Conservation (phyloP, 2,113 vertebrate species). For the Pollachius pollachius region DNA sequence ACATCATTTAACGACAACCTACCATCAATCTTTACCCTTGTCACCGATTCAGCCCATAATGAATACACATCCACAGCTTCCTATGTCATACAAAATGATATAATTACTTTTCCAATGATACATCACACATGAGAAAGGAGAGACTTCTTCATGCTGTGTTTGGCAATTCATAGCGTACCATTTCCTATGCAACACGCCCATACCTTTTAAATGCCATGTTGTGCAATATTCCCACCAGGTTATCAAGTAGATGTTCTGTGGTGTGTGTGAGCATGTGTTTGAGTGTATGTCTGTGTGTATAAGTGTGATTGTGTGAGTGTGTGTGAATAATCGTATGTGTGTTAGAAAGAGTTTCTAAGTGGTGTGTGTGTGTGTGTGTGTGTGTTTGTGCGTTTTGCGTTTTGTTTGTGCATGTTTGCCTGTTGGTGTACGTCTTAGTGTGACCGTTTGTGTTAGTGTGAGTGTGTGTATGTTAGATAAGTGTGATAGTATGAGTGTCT, state of each 20-base stretch:
- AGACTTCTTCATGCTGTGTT: conserved; percentile 12
- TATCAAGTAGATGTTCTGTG: background rate
- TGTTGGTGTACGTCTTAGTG: too few species aligned
- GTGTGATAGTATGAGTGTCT: background rate
- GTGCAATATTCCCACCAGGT: background rate
- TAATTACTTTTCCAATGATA: conserved; percentile 57
- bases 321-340: too few species aligned
- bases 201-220: too few species aligned
- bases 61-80: conserved; percentile 5
- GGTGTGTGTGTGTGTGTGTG: too few species aligned
- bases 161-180: background rate
- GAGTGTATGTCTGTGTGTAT: too few species aligned
- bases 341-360: too few species aligned
- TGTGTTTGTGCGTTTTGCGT: too few species aligned
- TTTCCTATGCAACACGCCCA: background rate
- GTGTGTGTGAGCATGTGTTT: too few species aligned
- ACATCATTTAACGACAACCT: conserved; percentile 13
- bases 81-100: conserved; percentile 28
- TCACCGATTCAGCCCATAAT: conserved; percentile 41
- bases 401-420: too few species aligned
- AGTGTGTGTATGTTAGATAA: background rate
- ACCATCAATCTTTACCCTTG: conserved; percentile 16
- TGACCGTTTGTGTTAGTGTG: background rate
- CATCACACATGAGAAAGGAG: conserved; percentile 42
- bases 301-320: too few species aligned